These are phyloP conservation scores for Scytalopus superciliaris DNA, from an alignment of 2,113 vertebrate species.

Conservation along the genomic window DNA sequence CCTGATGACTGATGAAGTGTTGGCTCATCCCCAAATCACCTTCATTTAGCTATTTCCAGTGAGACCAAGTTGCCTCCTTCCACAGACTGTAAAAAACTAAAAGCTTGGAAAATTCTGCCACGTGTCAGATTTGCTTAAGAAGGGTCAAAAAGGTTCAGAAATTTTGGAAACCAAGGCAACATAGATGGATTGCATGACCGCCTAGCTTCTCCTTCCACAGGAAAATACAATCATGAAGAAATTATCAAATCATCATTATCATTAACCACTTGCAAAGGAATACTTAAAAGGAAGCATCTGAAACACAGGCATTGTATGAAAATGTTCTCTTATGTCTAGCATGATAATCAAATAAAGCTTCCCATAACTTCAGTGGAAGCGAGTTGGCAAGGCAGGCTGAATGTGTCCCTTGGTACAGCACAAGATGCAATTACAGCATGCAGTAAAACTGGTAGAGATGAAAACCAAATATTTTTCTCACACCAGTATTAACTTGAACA, in stretches of 20 bases:
- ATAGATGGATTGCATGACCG: not conserved
- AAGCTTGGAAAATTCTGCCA: not conserved
- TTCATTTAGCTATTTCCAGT: not conserved
- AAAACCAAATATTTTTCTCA: slow-evolving; percentile 14
- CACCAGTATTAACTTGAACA: not conserved
- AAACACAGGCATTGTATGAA: not conserved
- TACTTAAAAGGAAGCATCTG: not conserved
- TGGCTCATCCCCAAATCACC: not conserved
- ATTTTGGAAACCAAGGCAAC: not conserved
- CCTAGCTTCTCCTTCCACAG: not conserved
- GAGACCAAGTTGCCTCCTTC: not conserved
- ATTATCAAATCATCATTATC: not conserved
- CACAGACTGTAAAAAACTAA: not conserved
- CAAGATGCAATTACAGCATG: not conserved
- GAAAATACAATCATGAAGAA: not conserved
- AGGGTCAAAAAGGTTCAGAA: not conserved
- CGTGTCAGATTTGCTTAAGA: not conserved
- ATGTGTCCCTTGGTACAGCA: not conserved
- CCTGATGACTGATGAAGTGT: not conserved
- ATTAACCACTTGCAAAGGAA: not conserved
- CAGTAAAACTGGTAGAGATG: not conserved
- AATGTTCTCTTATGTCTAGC: not conserved
- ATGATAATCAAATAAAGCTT: not conserved
- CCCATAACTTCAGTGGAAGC: not conserved
- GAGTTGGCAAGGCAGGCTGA: not conserved